Percentiles rank a stretch among this genome's conserved stretches.
phyloP scores from a whole-genome alignment of 2,888 invertebrate species.

The Eilema depressum region DNA sequence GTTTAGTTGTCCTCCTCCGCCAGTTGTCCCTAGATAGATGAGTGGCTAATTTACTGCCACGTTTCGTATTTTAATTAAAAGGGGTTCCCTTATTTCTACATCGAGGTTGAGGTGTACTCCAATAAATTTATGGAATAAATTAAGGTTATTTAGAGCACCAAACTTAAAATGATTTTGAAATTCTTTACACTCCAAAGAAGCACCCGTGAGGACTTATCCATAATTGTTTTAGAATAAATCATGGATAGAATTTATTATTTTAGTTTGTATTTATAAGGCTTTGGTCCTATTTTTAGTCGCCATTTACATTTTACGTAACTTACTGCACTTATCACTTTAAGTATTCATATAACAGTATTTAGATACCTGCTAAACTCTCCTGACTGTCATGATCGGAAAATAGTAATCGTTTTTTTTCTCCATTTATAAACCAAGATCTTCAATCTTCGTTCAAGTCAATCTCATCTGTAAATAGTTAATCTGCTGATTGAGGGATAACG shows the following conservation, averaged over 20 bases:
- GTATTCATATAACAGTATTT: no score
- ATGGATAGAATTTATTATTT: not conserved
- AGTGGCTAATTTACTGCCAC: conserved; percentile 59
- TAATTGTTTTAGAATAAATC: not conserved
- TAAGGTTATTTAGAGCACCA: conserved; percentile 10
- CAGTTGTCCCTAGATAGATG: conserved; percentile 49
- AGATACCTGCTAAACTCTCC: no score
- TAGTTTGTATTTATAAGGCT: not conserved
- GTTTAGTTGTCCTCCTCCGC: conserved; percentile 37
- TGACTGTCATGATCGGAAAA: no score
- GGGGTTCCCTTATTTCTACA: conserved; percentile 47
- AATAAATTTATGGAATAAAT: conserved; percentile 26
- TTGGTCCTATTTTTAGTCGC: not conserved
- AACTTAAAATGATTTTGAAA: conserved; percentile 13
- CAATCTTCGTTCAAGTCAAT: no score
- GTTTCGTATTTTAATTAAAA: conserved; percentile 66
- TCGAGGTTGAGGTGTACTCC: conserved; percentile 21
- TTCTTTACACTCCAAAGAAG: not conserved
- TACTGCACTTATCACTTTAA: no score
- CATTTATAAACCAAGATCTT: no score
- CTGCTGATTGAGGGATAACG: no score
- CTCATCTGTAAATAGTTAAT: no score
- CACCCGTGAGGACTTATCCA: not conserved
- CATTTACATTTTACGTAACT: no score
- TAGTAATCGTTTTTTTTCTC: no score